Base-by-base conservation (phyloP, 1,140 invertebrate species). In the Philaenus spumarius region DNA sequence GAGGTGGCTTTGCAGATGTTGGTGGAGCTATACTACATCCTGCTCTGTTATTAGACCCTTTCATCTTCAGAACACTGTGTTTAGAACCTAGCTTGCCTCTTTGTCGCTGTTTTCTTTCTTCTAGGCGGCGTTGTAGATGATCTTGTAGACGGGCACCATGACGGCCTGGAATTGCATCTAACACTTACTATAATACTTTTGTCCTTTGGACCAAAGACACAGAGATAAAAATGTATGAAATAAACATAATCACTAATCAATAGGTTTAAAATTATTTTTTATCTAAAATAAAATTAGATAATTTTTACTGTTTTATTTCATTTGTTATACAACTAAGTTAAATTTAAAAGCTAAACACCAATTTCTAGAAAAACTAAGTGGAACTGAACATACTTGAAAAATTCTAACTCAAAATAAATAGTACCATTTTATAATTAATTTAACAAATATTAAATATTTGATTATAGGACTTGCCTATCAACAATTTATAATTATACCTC, bases 61-160 rank as follows among this genome's bases (percentile, higher is more conserved):
- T 77, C 52, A 73, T 69, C 56, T 75, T 76, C 46, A 75, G 43
- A 12, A 39, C 55, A 12, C 53, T 45, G 23, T 70, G 67, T 26
- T 67, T 70, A 48, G 69, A 71, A 2, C 69, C 69, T 15, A 72
- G 69, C 59, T 74, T 74, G 9, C 75, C 75, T 60, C 75, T 74
- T 40, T 79, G 76, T 26, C 78, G 74, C 54, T 76, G 77, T 62
- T 81, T 79, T 54, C 80, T 70, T 55, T 80, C 80, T 61, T 82
- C 80, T 17, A 83, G 68, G 2, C 78, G 66, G 59, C 73, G 72
- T 62, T 80, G 77, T 17, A 82, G 65, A 63, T 79, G 79, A 62
- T 82, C 80, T 58, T 79, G 77, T 46, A 82, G 66, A 62, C 80
- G 77, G 26, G 75, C 76, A 48, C 77, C 73, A 65, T 77, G 77